Base-by-base conservation (phyloP, 2,888 invertebrate genomes). In the Allacma fusca region DNA sequence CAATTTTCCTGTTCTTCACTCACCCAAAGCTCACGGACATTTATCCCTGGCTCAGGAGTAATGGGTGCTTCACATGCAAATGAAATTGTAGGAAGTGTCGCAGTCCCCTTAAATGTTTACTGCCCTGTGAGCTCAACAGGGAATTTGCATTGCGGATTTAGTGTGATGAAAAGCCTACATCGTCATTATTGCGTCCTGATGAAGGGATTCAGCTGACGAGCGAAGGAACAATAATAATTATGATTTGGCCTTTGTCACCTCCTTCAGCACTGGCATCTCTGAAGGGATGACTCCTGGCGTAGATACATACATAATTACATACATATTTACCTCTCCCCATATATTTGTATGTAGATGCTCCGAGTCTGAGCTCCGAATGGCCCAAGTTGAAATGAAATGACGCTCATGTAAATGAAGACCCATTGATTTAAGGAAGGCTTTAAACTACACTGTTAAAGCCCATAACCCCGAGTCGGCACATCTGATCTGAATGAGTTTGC, bases 81-180 rank as follows among this genome's bases (percentile, higher is more conserved):
- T 40, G 40, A 40, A 40, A 40, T 40, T 40, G 13, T 9, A 40
- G 5, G 13, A 13, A 40, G 13, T 13, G 13, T 5, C 40, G 40
- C 13, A n/a, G n/a, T n/a, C n/a, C n/a, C n/a, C n/a, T n/a, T n/a
- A n/a, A n/a, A n/a, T n/a, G n/a, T n/a, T n/a, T n/a, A n/a, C n/a
- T n/a, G n/a, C n/a, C n/a, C n/a, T n/a, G n/a, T n/a, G n/a, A n/a
- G n/a, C n/a, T 50, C 16, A 5, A 50, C 50, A 50, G 7, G 16
- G 59, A 80, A 79, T 80, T 80, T 78, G 76, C 79, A 78, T 76
- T 79, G 79, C 79, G 76, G 76, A 79, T 79, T 72, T 80, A 67
- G 57, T 62, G 62, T 34, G 29, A 50, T 2, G 16, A 50, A 50
- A 50, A 50, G 19, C 50, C 50, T 50, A 50, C 16, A n/a, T 50